Base-by-base conservation (phyloP, 2,888 invertebrate genomes). In the Cryptocephalus primarius region DNA sequence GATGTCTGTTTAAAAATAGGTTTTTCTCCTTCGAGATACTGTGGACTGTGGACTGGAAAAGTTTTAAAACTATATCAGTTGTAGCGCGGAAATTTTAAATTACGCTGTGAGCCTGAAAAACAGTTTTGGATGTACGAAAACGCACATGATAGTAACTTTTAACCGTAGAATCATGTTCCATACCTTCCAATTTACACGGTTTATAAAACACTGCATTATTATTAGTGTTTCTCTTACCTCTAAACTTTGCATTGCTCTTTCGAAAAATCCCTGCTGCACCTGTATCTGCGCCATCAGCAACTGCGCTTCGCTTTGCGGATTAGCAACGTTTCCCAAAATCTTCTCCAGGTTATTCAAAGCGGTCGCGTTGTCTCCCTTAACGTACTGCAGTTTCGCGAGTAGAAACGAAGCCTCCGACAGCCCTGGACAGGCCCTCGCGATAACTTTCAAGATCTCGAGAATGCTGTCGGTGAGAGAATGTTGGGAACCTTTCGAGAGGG, bases 281-380 rank as follows among this genome's bases (percentile, higher is more conserved):
- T 87, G 82, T 44, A 93, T 87, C 68, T 89, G 85, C 1, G 95
- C 89, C 72, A 92, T 77, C 9, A 95, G 71, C 1, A 96, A 74
- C 68, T 93, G 87, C 10, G 86, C 88, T 45, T 90, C 87, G 0
- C 86, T 85, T 61, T 83, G 84, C 0, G 86, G 81, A n/a, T 83
- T 78, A 63, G 92, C 88, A 10, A 83, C 69, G 39, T 79, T 75
- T 40, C 85, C 84, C 38, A 87, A 70, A 45, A 92, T 79, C 59
- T 81, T 80, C 54, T 83, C 82, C 32, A 93, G 72, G 9, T 84
- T 77, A 42, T 71, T 74, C 51, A 83, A 78, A 0, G 94, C 88
- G 32, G 80, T 78, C 49, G 76, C 77, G 1, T 80, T 72, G 63
- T 90, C 88, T 0, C 90, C 90, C 60, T 80, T 80, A 10, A 89